Evolutionary conservation across 2,113 vertebrate genomes (phyloP).

Genomic region (Podilymbus podiceps): DNA sequence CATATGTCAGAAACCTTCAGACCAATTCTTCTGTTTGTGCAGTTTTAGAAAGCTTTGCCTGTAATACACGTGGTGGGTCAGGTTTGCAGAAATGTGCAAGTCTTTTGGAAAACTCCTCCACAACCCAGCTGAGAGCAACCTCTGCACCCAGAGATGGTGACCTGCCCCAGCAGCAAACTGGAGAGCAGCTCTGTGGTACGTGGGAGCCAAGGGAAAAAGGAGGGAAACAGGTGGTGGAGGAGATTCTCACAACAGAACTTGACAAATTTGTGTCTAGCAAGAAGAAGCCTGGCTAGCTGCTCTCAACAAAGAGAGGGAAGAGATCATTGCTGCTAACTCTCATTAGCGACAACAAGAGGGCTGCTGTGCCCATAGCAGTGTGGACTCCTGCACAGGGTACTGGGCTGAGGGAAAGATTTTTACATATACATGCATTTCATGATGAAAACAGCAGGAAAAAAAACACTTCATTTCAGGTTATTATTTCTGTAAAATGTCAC

Average conservation of each 20-base stretch:
- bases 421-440: not conserved
- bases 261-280: not conserved
- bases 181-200: not conserved
- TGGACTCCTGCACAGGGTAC: not conserved
- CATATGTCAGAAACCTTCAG: not conserved
- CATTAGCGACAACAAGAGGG: not conserved
- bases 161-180: not conserved
- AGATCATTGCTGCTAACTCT: not conserved
- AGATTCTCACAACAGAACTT: not conserved
- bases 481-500: not conserved
- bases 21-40: not conserved
- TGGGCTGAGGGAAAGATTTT: not conserved
- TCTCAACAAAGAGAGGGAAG: not conserved
- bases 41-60: not conserved
- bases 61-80: not conserved
- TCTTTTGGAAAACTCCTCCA: not conserved
- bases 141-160: not conserved
- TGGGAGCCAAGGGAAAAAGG: rapidly evolving
- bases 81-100: not conserved
- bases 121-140: not conserved
- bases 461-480: not conserved
- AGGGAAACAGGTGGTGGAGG: not conserved
- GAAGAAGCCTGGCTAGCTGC: not conserved
- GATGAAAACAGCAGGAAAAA: not conserved
- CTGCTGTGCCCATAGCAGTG: not conserved